Evolutionary conservation across 1,140 invertebrate species (phyloP), one percentile per base, ranked within the genome.

Genomic region (Delia radicum): DNA sequence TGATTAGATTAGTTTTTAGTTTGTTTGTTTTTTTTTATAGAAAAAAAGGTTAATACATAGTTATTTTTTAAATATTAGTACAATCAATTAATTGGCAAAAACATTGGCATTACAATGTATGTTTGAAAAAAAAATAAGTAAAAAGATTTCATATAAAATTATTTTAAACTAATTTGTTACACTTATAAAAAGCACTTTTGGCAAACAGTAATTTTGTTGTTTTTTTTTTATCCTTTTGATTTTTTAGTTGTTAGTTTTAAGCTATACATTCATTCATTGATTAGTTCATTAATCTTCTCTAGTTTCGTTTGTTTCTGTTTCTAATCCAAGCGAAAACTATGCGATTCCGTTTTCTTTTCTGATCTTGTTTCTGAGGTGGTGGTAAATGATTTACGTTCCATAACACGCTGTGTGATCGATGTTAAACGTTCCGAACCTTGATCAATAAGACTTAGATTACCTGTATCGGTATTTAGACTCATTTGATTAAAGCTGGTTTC

Each of bases 331-430:
- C 84, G 84, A 84, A 85, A 86, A 80, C 84, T 86, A 37, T 86
- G 85, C 77, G 85, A 83, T 69, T 86, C 81, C 74, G 81, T 86
- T 77, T 86, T 86, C 65, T 82, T 86, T 76, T 89, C 88, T 28
- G 88, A 87, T 3, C 87, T 85, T 76, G 86, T 88, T 42, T 88
- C 88, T 37, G 86, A 87, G 12, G 87, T 89, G 77, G 83, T 88
- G 0, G 88, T 89, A 13, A 89, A 84, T 13, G 88, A 89, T 78
- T 89, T 89, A 69, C 88, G 88, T 76, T 89, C 88, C 74, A 88
- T 88, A 24, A 89, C 87, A 55, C 88, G 88, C 76, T 89, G 88
- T 26, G 87, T 88, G 81, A 87, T 87, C 3, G 88, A 89, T 33
- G 80, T 79, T 29, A 86, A 79, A 15, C 84, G 79, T 73, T 82